A percentile compares a stretch with the other conserved stretches of the same genome.
Conservation (phyloP, 2,113 vertebrate species). For the Python bivittatus region DNA sequence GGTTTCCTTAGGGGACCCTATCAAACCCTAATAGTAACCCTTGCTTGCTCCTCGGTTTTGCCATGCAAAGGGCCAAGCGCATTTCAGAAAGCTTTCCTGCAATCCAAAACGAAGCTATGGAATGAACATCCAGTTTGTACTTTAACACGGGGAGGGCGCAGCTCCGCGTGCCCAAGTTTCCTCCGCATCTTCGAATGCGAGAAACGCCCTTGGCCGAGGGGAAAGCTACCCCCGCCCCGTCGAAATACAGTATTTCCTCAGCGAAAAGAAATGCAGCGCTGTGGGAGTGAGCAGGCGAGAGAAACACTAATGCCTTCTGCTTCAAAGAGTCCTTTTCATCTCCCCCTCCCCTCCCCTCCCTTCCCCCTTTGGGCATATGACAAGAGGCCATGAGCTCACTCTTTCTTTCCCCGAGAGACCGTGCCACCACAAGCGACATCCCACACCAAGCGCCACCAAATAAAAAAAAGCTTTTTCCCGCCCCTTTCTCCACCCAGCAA, state of each 20-base stretch:
- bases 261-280: neutral
- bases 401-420: neutral
- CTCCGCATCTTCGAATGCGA: neutral
- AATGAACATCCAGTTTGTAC: neutral
- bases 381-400: slow-evolving; percentile 5
- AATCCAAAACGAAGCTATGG: neutral
- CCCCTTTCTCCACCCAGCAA: neutral
- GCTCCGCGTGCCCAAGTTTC: neutral
- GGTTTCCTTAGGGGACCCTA: neutral
- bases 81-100: neutral
- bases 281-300: neutral
- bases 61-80: neutral
- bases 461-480: too few species aligned
- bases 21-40: neutral
- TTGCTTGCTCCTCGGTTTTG: neutral
- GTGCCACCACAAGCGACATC: slow-evolving; percentile 2
- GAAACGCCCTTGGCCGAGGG: neutral
- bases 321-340: slow-evolving; percentile 21
- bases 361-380: neutral
- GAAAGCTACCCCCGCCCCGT: neutral
- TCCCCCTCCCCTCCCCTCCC: neutral
- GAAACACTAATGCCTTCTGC: neutral
- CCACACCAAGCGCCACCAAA: neutral
- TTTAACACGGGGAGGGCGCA: neutral
- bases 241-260: neutral